phyloP scores from a whole-genome alignment of 1,140 invertebrate species.

The Drosophila carrolli region DNA sequence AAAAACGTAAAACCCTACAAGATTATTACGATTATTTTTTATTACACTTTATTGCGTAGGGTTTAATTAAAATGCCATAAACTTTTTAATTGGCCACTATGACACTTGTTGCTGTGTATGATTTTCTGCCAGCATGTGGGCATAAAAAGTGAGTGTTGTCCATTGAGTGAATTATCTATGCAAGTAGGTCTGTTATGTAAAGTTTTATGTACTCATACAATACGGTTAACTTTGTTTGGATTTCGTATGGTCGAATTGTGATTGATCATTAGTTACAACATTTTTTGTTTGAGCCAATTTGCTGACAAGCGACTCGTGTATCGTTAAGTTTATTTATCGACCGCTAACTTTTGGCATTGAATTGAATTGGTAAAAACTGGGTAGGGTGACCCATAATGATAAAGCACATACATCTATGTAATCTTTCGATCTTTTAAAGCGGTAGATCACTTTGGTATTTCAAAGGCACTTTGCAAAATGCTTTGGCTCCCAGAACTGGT shows the following conservation, averaged over 20 bases:
- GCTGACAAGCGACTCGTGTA: slow-evolving; percentile 6
- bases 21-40: slow-evolving; percentile 4
- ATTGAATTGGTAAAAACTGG: slow-evolving; percentile 30
- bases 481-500: slow-evolving; percentile 32
- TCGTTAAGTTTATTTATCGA: slow-evolving; percentile 20
- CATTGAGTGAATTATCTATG: slow-evolving; percentile 25
- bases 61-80: slow-evolving; percentile 21
- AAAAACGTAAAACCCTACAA: no score
- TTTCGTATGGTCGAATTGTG: slow-evolving; percentile 25
- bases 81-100: slow-evolving; percentile 14
- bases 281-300: slow-evolving; percentile 28
- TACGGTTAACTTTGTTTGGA: slow-evolving; percentile 21
- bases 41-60: slow-evolving; percentile 12
- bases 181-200: slow-evolving; percentile 43
- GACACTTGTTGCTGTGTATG: slow-evolving; percentile 20
- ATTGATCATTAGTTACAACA: slow-evolving; percentile 39
- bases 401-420: slow-evolving; percentile 4
- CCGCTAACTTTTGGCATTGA: slow-evolving; percentile 39
- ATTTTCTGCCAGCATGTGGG: slow-evolving; percentile 27
- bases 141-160: slow-evolving; percentile 30
- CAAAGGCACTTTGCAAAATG: slow-evolving; percentile 33
- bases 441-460: slow-evolving; percentile 37
- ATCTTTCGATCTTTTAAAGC: slow-evolving; percentile 2
- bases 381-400: slow-evolving; percentile 26
- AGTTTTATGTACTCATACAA: slow-evolving; percentile 18